Evolutionary conservation across 2,888 invertebrate genomes (phyloP).

Genomic region (Agrochola circellaris): DNA sequence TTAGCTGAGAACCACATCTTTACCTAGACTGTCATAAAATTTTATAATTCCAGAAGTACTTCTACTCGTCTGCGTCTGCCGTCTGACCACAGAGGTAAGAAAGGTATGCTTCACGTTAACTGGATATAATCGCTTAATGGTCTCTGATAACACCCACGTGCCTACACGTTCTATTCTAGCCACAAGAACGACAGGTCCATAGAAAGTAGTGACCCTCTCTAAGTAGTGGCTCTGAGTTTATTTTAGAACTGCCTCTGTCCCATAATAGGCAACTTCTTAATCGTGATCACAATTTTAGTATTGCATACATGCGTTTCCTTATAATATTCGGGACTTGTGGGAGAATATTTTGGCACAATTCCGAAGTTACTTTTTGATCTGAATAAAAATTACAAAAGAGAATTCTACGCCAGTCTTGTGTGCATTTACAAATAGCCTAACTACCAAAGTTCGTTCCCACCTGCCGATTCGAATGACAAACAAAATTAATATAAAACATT

Average conservation of each 20-base stretch:
- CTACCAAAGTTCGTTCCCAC: not conserved
- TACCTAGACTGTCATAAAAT: not conserved
- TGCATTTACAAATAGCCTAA: not conserved
- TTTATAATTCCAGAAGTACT: conserved; percentile 5
- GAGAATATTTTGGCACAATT: not conserved
- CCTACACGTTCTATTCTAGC: conserved; percentile 32
- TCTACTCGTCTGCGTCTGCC: not conserved
- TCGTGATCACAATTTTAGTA: not conserved
- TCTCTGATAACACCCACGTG: conserved; percentile 34
- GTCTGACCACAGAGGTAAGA: not conserved
- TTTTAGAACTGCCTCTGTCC: conserved; percentile 1
- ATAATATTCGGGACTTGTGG: not conserved
- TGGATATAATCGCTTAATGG: conserved; percentile 25
- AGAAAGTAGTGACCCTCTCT: not conserved
- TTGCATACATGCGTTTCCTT: not conserved
- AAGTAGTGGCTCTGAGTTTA: not conserved
- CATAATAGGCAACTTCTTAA: not conserved
- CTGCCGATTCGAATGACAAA: not conserved
- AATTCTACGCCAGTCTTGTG: not conserved
- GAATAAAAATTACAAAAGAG: not conserved
- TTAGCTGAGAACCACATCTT: not conserved
- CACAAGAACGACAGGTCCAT: conserved; percentile 17
- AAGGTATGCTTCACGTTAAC: conserved; percentile 14
- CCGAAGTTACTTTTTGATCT: not conserved
- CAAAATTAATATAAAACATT: conserved; percentile 19